These are phyloP conservation scores for Octodonta nipae DNA, from an alignment of 2,888 invertebrate species.

Conservation along the genomic window DNA sequence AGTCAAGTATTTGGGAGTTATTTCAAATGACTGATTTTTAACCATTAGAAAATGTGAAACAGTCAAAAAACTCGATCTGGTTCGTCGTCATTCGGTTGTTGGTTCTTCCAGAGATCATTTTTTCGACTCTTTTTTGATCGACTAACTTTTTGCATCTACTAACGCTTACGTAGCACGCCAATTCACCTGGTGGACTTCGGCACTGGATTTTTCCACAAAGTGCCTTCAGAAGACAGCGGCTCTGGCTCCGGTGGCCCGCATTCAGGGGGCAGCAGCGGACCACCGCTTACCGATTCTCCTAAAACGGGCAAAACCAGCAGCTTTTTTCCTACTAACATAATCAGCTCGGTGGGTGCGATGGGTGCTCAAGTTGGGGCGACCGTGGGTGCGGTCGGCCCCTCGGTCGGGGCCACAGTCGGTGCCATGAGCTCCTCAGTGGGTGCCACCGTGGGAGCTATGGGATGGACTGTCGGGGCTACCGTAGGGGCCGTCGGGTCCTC, in stretches of 20 bases:
- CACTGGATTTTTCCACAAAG: slow-evolving; percentile 82
- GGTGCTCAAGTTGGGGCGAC: slow-evolving; percentile 28
- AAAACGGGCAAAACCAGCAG: slow-evolving; percentile 22
- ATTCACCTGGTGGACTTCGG: slow-evolving; percentile 94
- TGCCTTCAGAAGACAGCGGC: slow-evolving; percentile 82
- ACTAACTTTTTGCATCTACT: neutral
- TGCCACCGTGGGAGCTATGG: slow-evolving; percentile 26
- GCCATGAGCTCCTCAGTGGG: too few species aligned
- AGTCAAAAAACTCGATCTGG: too few species aligned
- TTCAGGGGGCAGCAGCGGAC: slow-evolving; percentile 39
- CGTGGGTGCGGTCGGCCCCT: slow-evolving; percentile 28
- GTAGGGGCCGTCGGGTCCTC: slow-evolving; percentile 27
- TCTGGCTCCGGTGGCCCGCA: slow-evolving; percentile 44
- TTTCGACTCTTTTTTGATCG: too few species aligned
- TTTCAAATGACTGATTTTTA: too few species aligned
- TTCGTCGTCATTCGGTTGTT: too few species aligned
- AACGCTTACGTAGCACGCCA: slow-evolving; percentile 52
- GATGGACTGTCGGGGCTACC: slow-evolving; percentile 25
- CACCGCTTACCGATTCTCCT: slow-evolving; percentile 37
- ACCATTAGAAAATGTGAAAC: too few species aligned
- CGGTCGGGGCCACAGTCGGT: slow-evolving; percentile 28
- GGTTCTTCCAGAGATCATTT: too few species aligned
- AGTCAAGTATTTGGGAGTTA: too few species aligned
- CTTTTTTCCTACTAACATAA: slow-evolving; percentile 35
- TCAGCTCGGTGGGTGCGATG: slow-evolving; percentile 33